Percentiles rank a stretch among this genome's conserved stretches.
phyloP scores from a whole-genome alignment of 64 coral and sea anemone genomes.

The Catalaphyllia jardinei region DNA sequence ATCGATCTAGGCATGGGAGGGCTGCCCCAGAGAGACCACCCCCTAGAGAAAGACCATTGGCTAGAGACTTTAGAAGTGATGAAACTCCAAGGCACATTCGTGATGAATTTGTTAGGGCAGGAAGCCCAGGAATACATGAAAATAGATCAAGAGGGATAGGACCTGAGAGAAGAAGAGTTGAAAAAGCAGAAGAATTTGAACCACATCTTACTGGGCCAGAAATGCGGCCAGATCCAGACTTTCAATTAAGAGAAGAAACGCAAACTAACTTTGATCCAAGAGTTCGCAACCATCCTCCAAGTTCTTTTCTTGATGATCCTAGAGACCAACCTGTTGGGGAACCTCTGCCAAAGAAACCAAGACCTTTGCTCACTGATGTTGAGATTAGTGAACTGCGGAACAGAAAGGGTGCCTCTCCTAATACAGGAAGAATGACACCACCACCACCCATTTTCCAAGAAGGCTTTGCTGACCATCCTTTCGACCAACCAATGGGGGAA shows the following conservation, averaged over 20 bases:
- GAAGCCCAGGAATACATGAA: conserved; percentile 22
- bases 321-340: conserved; percentile 40
- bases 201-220: not conserved
- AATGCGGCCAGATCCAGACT: not conserved
- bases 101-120: conserved; percentile 10
- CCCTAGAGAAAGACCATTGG: not conserved
- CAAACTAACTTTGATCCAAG: not conserved
- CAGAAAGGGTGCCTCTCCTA: conserved; percentile 40
- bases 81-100: not conserved
- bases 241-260: conserved; percentile 12
- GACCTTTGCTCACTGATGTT: conserved; percentile 64
- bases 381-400: conserved; percentile 70
- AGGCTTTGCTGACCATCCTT: not conserved
- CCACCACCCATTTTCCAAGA: conserved; percentile 13
- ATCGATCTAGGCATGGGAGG: not conserved
- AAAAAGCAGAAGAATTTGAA: not conserved
- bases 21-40: not conserved
- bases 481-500: not conserved
- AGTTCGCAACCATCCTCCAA: not conserved
- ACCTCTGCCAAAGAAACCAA: conserved; percentile 69
- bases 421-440: conserved; percentile 29
- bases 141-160: conserved; percentile 5
- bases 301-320: conserved; percentile 17
- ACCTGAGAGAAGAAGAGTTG: not conserved
- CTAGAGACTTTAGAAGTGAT: not conserved